phyloP scores from a whole-genome alignment of 2,113 vertebrate genomes.

The Hemibagrus wyckioides region DNA sequence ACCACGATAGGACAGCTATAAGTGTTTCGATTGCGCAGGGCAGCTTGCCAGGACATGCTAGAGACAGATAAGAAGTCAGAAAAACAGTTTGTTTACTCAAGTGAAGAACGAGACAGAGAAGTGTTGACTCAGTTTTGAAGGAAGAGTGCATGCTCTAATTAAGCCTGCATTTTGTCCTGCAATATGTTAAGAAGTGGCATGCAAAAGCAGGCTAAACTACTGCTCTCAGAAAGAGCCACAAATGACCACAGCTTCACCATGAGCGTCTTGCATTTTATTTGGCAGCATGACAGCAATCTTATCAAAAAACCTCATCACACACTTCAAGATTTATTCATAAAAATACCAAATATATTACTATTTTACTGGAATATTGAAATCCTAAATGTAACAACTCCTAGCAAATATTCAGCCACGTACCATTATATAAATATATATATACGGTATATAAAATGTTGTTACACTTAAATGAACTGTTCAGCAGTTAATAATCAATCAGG shows the following conservation, averaged over 20 bases:
- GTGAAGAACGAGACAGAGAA: not conserved
- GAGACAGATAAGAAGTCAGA: slow-evolving; percentile 7
- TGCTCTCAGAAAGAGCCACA: not conserved
- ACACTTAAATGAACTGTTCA: not conserved
- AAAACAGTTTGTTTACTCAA: not conserved
- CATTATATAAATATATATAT: no score
- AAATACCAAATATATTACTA: no score
- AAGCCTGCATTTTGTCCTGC: not conserved
- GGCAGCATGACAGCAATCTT: no score
- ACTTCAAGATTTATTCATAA: not conserved
- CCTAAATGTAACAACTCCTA: no score
- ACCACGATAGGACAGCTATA: not conserved
- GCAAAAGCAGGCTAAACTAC: not conserved
- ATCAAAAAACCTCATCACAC: not conserved
- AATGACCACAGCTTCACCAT: not conserved
- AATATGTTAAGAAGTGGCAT: not conserved
- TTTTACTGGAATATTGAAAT: no score
- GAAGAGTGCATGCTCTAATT: no score
- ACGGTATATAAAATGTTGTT: no score
- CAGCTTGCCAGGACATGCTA: slow-evolving; percentile 12
- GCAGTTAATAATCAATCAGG: not conserved
- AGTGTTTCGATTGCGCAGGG: not conserved
- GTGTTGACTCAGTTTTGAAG: no score
- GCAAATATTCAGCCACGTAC: not conserved
- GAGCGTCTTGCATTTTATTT: no score